Evolutionary conservation across 2,113 vertebrate genomes (phyloP), one percentile per base, ranked within the genome.

Genomic region (Gopherus flavomarginatus): DNA sequence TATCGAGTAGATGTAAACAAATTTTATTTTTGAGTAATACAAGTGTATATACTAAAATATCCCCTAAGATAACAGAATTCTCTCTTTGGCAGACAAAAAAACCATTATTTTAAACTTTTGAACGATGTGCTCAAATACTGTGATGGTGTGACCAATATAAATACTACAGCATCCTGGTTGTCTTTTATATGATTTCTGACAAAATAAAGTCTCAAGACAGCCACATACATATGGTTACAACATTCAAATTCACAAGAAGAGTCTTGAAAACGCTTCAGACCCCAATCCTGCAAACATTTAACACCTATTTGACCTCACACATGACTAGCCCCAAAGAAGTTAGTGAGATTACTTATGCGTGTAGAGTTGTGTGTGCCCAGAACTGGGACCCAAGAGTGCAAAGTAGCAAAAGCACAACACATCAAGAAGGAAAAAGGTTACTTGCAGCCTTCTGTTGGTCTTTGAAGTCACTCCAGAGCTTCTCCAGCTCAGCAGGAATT

Each of bases 401-500:
- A 0, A 89, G 92, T 93, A 42, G 49, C 72, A 86, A 29, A 8
- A 89, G 12, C 81, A 96, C 81, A 80, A 19, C 24, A 14, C 47
- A 16, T 12, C 11, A 2, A 82, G 81, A 75, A 89, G 5, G 65
- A 65, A 29, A 88, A 89, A 82, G 85, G 93, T 95, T 86, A 98
- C 98, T 98, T 94, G 99, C 99, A 82, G 99, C 99, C 96, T 99
- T 99, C 98, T 99, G 99, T 1, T 99, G 99, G 87, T 99, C 99
- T 98, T 99, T 99, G 97, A 99, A 99, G 85, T 99, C 99, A 86
- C 96, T 98, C 99, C 99, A 99, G 35, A 99, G 99, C 96, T 99
- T 99, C 97, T 99, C 99, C 84, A 99, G 97, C 87, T 99, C 99
- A 72, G 98, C 2, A 49, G 99, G 99, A 87, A 99, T 99, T 26